Conservation (phyloP, 2,797 vertebrate species). For the Paratrypauchen microcephalus region DNA sequence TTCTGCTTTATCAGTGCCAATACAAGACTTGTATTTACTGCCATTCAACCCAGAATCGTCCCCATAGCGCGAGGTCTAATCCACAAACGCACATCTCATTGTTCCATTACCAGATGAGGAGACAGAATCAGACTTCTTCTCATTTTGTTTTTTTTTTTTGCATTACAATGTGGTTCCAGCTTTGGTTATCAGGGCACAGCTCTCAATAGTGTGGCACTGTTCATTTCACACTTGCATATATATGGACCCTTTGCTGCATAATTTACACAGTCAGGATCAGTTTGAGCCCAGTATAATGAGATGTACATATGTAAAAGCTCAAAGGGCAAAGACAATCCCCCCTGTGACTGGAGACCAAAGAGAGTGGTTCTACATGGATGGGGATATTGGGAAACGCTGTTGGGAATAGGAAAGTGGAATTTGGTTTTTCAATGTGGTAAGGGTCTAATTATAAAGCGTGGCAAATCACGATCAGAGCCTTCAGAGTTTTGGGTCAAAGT, state of each 20-base stretch:
- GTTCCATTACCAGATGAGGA: conserved; percentile 16
- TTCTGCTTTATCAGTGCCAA: conserved; percentile 46
- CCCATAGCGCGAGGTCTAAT: conserved; percentile 36
- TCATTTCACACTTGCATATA: conserved; percentile 3
- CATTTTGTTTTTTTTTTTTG: conserved; percentile 1
- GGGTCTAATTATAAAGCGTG: not conserved
- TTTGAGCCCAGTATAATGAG: not conserved
- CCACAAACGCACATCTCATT: conserved; percentile 26
- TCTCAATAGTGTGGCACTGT: not conserved
- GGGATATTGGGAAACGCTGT: not conserved
- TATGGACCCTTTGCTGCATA: conserved; percentile 4
- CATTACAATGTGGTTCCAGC: not conserved
- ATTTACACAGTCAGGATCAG: not conserved
- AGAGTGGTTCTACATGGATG: not conserved
- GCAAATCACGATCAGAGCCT: not conserved
- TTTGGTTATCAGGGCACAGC: not conserved
- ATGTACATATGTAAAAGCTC: conserved; percentile 9
- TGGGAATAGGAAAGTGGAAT: not conserved
- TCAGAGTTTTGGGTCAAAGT: not conserved
- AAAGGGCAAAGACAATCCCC: not conserved
- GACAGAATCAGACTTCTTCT: conserved; percentile 21
- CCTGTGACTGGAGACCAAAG: not conserved
- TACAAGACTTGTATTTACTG: conserved; percentile 42
- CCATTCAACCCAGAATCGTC: conserved; percentile 40
- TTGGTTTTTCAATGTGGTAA: not conserved